Conservation (phyloP, 2,888 invertebrate species). For the Stenotaenia linearis region DNA sequence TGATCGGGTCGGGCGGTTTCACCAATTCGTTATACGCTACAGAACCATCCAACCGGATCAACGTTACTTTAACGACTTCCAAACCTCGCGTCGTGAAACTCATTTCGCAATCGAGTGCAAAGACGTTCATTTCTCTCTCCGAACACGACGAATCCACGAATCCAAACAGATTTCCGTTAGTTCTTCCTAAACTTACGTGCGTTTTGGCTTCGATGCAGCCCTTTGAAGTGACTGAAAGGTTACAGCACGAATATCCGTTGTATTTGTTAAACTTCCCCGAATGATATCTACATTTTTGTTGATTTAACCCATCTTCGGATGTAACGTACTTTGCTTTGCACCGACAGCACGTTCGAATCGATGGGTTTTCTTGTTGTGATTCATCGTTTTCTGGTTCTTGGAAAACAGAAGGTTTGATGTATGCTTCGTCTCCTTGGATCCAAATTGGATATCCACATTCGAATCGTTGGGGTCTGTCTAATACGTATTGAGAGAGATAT, state of each 20-base stretch:
- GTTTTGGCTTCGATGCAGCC: slow-evolving; percentile 62
- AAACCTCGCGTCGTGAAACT: slow-evolving; percentile 40
- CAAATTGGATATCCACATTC: too few species aligned
- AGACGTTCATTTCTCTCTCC: slow-evolving; percentile 41
- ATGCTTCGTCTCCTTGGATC: too few species aligned
- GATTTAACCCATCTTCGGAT: neutral
- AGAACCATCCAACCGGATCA: slow-evolving; percentile 38
- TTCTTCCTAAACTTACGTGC: slow-evolving; percentile 74
- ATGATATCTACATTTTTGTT: too few species aligned
- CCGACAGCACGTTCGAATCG: neutral
- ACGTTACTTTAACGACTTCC: slow-evolving; percentile 40
- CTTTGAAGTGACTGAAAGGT: slow-evolving; percentile 50
- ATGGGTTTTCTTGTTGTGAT: too few species aligned
- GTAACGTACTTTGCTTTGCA: neutral
- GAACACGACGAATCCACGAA: slow-evolving; percentile 57
- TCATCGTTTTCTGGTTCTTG: too few species aligned
- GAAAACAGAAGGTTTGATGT: too few species aligned
- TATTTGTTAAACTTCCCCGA: neutral
- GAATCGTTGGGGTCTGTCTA: too few species aligned
- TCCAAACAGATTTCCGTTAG: slow-evolving; percentile 60
- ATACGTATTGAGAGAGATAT: too few species aligned
- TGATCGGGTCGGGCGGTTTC: slow-evolving; percentile 37
- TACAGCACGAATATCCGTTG: slow-evolving; percentile 55
- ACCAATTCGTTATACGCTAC: slow-evolving; percentile 40
- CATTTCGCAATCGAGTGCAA: slow-evolving; percentile 43